phyloP scores from a whole-genome alignment of 2,797 vertebrate genomes.

The Leptodactylus fallax region DNA sequence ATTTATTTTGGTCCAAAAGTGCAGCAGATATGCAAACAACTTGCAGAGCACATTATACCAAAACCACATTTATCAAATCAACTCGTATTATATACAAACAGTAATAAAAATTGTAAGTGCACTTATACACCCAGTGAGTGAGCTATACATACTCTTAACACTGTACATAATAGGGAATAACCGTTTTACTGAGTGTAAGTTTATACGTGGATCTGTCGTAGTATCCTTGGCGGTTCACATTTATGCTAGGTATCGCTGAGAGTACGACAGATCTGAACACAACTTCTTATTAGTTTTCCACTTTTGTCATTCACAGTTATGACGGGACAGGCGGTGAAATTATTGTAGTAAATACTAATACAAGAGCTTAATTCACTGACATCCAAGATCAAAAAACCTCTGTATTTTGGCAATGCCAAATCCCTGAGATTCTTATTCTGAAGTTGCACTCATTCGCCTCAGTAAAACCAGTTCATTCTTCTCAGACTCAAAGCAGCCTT shows the following conservation, averaged over 20 bases:
- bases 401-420: slow-evolving; percentile 4
- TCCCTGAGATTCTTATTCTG: slow-evolving; percentile 20
- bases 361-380: background rate
- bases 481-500: background rate
- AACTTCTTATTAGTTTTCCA: background rate
- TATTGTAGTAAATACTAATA: background rate
- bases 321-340: background rate
- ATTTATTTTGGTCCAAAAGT: slow-evolving; percentile 49
- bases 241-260: background rate
- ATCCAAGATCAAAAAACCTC: background rate
- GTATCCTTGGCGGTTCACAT: background rate
- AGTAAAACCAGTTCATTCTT: background rate
- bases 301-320: background rate
- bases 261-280: background rate
- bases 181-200: background rate
- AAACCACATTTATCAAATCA: background rate
- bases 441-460: background rate
- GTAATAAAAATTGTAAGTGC: slow-evolving; percentile 37
- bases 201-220: background rate
- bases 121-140: slow-evolving; percentile 8
- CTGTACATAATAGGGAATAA: slow-evolving; percentile 17
- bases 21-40: background rate
- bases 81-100: background rate
- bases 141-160: background rate
- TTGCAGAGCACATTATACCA: background rate